Percentiles rank a stretch among this genome's conserved stretches.
Conservation (phyloP, 2,888 invertebrate genomes). For the Homarus gammarus region DNA sequence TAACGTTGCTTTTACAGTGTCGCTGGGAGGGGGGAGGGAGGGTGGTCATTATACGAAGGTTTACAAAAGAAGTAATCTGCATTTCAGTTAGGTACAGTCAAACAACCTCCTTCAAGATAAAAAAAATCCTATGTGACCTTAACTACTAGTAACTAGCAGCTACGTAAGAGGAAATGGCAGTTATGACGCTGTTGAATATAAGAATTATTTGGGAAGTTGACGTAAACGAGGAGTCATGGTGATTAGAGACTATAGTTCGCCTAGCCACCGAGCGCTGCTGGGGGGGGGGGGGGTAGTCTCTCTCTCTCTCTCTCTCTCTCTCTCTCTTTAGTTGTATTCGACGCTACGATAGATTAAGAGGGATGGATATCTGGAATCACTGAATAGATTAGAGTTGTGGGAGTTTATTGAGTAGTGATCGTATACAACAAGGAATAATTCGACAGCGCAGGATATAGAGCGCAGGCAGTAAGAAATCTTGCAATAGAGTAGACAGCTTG, state of each 20-base stretch:
- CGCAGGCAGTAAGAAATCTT: neutral
- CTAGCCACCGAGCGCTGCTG: no score
- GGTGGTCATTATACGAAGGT: no score
- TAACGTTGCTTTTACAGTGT: no score
- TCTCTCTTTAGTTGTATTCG: no score
- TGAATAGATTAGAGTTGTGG: no score
- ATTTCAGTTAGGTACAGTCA: neutral
- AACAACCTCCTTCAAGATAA: neutral
- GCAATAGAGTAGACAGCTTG: neutral
- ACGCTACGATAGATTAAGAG: no score
- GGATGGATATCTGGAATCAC: no score
- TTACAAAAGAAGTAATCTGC: neutral
- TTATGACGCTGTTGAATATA: conserved; percentile 8
- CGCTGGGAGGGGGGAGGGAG: no score
- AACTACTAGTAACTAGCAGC: neutral
- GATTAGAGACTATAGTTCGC: no score
- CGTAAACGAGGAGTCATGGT: neutral
- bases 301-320: no score
- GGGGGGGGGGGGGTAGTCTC: no score
- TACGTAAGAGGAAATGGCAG: conserved; percentile 7
- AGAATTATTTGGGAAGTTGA: no score
- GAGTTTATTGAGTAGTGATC: neutral
- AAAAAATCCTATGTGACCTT: neutral
- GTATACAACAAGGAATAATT: neutral
- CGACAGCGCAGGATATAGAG: neutral